phyloP scores from a whole-genome alignment of 2,888 invertebrate genomes.

The Conchocele bisecta region DNA sequence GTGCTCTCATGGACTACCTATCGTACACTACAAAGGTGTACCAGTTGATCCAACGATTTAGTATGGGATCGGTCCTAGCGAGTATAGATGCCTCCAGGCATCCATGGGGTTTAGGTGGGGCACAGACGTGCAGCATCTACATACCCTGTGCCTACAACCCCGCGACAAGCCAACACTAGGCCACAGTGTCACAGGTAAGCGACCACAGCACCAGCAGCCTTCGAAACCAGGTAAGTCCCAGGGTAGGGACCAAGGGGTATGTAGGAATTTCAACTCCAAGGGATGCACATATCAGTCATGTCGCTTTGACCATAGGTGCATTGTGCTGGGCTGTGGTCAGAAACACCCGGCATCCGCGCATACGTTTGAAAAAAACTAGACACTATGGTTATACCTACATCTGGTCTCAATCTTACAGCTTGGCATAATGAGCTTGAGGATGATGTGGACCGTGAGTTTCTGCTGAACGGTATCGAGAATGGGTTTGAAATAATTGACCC shows the following conservation, averaged over 20 bases:
- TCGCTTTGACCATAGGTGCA: slow-evolving; percentile 3
- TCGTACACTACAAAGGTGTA: slow-evolving; percentile 29
- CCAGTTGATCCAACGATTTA: slow-evolving; percentile 12
- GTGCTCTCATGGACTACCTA: slow-evolving; percentile 22
- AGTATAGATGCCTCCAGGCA: slow-evolving; percentile 7
- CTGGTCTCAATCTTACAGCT: slow-evolving; percentile 2
- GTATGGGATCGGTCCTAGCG: slow-evolving; percentile 11
- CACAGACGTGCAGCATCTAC: slow-evolving; percentile 17
- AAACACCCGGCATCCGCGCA: slow-evolving; percentile 6
- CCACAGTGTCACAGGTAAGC: too few relatives aligned
- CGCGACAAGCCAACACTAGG: too few relatives aligned
- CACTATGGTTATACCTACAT: background rate
- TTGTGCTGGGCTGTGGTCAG: slow-evolving; percentile 12
- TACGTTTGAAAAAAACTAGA: slow-evolving; percentile 1
- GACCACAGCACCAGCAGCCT: too few relatives aligned
- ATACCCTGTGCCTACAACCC: slow-evolving; percentile 5
- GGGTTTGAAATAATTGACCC: slow-evolving; percentile 31
- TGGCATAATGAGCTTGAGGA: slow-evolving; percentile 22
- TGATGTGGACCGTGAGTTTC: slow-evolving; percentile 7
- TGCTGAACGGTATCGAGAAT: slow-evolving; percentile 17
- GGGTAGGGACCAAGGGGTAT: too few relatives aligned
- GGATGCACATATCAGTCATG: slow-evolving; percentile 6
- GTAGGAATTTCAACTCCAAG: slow-evolving; percentile 7
- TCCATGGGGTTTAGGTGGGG: slow-evolving; percentile 23
- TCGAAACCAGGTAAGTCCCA: too few relatives aligned